phyloP scores from a whole-genome alignment of 2,797 vertebrate species.

The Garrulus glandarius region DNA sequence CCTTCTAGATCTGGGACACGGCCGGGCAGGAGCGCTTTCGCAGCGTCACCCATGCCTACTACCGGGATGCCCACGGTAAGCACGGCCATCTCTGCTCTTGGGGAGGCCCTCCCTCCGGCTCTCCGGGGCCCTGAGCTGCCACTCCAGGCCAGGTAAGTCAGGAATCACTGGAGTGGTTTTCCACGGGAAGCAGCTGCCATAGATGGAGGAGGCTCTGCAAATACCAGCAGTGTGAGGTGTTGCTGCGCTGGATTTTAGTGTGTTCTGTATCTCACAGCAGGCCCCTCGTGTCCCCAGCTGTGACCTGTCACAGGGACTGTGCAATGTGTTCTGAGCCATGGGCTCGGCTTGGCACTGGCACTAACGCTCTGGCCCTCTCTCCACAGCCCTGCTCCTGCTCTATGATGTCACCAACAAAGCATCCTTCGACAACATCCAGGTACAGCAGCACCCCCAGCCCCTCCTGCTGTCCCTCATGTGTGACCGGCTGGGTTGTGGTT shows the following conservation, averaged over 20 bases:
- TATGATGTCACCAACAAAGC: conserved; percentile 93
- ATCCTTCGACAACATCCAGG: conserved; percentile 92
- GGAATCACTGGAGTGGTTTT: not conserved
- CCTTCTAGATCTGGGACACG: conserved; percentile 97
- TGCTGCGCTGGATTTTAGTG: not conserved
- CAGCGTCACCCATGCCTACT: conserved; percentile 96
- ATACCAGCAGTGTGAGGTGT: accelerated
- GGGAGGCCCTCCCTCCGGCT: accelerated
- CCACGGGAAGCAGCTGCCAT: accelerated
- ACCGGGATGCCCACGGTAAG: conserved; percentile 96
- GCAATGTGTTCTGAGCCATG: not conserved
- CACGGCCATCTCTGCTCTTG: not conserved
- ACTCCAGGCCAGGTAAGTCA: not conserved
- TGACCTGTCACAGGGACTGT: not conserved
- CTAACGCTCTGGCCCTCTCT: not conserved
- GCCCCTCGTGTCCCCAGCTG: accelerated
- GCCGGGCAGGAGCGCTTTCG: conserved; percentile 97
- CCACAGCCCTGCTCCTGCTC: conserved; percentile 87
- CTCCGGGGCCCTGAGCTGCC: accelerated
- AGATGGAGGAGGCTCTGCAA: not conserved
- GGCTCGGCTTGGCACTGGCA: not conserved
- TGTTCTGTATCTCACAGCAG: not conserved
- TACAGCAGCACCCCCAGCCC: not conserved
- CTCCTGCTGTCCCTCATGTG: accelerated
- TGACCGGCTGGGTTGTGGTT: not conserved